Conservation (phyloP, 1,140 invertebrate species). For the Lysiphlebus fabarum region DNA sequence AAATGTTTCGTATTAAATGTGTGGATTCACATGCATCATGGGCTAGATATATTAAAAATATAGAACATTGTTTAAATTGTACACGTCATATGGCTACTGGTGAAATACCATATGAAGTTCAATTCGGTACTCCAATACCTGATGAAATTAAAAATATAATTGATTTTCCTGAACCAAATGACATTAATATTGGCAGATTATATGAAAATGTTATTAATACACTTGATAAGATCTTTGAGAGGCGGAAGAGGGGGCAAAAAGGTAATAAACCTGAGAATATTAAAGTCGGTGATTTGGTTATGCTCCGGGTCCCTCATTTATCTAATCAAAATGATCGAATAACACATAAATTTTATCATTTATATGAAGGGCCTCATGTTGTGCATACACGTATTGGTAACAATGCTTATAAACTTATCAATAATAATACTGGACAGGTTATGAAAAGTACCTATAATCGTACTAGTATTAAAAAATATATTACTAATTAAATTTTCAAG, state of each 20-base stretch:
- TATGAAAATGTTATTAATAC: not conserved
- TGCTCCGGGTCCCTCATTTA: slow-evolving; percentile 12
- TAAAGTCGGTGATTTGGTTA: slow-evolving; percentile 12
- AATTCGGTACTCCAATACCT: slow-evolving; percentile 19
- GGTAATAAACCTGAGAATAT: not conserved
- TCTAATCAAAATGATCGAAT: slow-evolving; percentile 8
- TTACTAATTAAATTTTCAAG: too few species aligned
- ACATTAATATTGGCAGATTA: not conserved
- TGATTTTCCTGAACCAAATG: not conserved
- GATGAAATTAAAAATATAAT: slow-evolving; percentile 17
- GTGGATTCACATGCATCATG: slow-evolving; percentile 20
- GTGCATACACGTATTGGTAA: too few species aligned
- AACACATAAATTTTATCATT: slow-evolving; percentile 21
- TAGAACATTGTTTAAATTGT: slow-evolving; percentile 17
- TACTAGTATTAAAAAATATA: too few species aligned
- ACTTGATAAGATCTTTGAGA: slow-evolving; percentile 5
- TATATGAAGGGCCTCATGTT: slow-evolving; percentile 18
- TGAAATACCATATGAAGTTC: slow-evolving; percentile 25
- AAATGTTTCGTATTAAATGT: slow-evolving; percentile 23
- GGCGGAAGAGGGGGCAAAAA: slow-evolving; percentile 14
- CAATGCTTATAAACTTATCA: too few species aligned
- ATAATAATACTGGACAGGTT: too few species aligned
- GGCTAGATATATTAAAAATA: slow-evolving; percentile 18
- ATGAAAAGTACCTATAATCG: too few species aligned
- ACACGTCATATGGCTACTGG: slow-evolving; percentile 25